Evolutionary conservation across 1,140 invertebrate genomes (phyloP).

Genomic region (Meloidogyne floridensis): DNA sequence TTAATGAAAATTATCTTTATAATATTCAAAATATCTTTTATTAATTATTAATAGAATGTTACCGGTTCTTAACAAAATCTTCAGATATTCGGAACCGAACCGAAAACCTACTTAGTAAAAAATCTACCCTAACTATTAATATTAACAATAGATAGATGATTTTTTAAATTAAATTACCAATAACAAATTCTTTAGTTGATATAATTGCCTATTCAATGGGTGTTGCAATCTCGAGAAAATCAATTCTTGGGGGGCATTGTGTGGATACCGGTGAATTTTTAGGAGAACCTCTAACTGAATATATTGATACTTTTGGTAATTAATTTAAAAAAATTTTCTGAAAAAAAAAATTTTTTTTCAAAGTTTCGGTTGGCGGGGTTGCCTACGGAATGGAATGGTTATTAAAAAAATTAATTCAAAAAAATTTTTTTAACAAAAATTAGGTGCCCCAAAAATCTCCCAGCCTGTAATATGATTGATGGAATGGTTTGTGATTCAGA

Average conservation of each 20-base stretch:
- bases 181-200: conserved; percentile 23
- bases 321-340: conserved; percentile 10
- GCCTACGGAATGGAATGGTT: neutral
- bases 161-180: too few relatives aligned
- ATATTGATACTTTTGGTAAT: conserved; percentile 43
- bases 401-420: neutral
- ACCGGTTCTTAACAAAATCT: too few relatives aligned
- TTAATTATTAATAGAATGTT: too few relatives aligned
- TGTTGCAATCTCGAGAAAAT: conserved; percentile 37
- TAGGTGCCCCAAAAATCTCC: neutral
- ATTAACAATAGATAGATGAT: too few relatives aligned
- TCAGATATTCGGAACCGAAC: too few relatives aligned
- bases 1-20: too few relatives aligned
- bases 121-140: too few relatives aligned
- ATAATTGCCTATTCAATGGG: conserved; percentile 44
- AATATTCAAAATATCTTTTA: too few relatives aligned
- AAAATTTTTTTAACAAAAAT: neutral
- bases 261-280: conserved; percentile 41
- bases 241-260: conserved; percentile 42
- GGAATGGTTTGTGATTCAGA: conserved; percentile 37
- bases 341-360: neutral
- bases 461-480: conserved; percentile 29
- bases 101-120: too few relatives aligned
- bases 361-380: neutral
- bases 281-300: conserved; percentile 22